Evolutionary conservation across 2,113 vertebrate species (phyloP).

Genomic region (Gallinago undulata): DNA sequence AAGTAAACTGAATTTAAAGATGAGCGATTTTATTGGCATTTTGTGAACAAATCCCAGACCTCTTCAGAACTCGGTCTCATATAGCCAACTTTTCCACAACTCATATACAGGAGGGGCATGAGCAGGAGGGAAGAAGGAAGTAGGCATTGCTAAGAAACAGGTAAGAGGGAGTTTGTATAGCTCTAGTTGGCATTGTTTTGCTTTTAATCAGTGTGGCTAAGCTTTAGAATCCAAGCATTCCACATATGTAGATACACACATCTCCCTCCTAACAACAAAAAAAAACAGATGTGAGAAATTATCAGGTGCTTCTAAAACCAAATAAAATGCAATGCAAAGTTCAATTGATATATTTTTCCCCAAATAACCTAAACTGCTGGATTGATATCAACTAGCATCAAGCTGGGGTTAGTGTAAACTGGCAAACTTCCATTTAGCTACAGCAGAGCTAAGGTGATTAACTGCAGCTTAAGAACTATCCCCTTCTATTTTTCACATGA

Average conservation of each 20-base stretch:
- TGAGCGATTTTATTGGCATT: neutral
- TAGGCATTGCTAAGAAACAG: neutral
- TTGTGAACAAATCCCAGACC: neutral
- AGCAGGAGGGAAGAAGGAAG: neutral
- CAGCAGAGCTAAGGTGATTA: conserved; percentile 54
- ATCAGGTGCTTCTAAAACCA: neutral
- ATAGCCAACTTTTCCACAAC: neutral
- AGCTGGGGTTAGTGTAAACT: neutral
- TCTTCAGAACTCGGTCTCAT: neutral
- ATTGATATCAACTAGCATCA: neutral
- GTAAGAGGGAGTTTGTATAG: neutral
- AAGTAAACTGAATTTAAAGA: neutral
- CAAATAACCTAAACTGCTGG: neutral
- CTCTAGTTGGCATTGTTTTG: neutral
- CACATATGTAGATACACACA: neutral
- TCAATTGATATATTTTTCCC: neutral
- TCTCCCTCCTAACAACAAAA: neutral
- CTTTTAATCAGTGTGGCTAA: neutral
- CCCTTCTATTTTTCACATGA: conserved; percentile 63
- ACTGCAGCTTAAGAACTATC: conserved; percentile 51
- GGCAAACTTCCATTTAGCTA: conserved; percentile 38
- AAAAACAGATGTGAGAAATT: fast-evolving
- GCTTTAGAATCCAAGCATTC: neutral
- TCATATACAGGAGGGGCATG: neutral
- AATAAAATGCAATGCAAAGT: neutral